Conservation (phyloP, 1,140 invertebrate species). For the Drosophila seguyi region DNA sequence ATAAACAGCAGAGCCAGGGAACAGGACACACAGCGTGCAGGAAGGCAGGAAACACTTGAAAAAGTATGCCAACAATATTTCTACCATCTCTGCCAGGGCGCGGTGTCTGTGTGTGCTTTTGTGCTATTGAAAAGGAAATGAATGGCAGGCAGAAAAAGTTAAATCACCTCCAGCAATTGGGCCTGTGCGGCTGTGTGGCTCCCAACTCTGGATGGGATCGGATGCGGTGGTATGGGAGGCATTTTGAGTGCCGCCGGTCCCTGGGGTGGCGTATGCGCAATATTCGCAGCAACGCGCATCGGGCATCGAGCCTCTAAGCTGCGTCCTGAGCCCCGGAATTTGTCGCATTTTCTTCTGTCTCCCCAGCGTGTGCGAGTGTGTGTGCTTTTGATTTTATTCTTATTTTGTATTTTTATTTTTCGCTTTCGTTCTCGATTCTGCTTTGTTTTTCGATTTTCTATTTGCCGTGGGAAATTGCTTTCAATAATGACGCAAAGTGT, state of each 20-base stretch:
- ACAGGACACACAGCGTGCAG: conserved; percentile 48
- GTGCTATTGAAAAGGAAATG: conserved; percentile 81
- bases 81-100: conserved; percentile 33
- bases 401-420: conserved; percentile 33
- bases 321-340: conserved; percentile 52
- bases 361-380: background rate
- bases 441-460: conserved; percentile 59
- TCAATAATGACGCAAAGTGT: conserved; percentile 63
- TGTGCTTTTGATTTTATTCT: conserved; percentile 34
- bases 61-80: conserved; percentile 83
- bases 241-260: conserved; percentile 27
- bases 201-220: conserved; percentile 22
- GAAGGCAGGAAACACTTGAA: conserved; percentile 76
- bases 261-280: conserved; percentile 67
- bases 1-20: conserved; percentile 66
- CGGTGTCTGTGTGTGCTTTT: conserved; percentile 48
- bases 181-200: conserved; percentile 11
- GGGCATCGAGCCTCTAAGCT: conserved; percentile 53
- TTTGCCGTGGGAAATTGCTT: conserved; percentile 56
- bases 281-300: conserved; percentile 44
- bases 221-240: conserved; percentile 3
- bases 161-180: conserved; percentile 77
- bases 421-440: conserved; percentile 33
- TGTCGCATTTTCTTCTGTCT: conserved; percentile 58
- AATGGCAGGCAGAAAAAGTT: conserved; percentile 79